A percentile compares a stretch with the other conserved stretches of the same genome.
These are phyloP conservation scores for Oenanthe oenanthe DNA, from an alignment of 2,113 vertebrate species.

Conservation along the genomic window DNA sequence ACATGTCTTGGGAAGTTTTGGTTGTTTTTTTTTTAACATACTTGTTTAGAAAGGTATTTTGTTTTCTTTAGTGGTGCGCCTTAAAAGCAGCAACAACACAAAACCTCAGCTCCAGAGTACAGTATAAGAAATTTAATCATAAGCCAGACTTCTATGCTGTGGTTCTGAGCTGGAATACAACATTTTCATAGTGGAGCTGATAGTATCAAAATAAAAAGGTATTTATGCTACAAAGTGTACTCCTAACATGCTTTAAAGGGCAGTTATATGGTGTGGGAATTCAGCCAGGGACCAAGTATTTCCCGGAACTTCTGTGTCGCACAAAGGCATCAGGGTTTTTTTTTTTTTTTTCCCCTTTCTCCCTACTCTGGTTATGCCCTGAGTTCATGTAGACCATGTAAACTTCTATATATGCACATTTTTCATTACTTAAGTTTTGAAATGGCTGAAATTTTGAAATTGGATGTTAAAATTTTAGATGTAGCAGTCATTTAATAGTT, in stretches of 20 bases:
- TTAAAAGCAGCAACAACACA: background rate
- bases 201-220: background rate
- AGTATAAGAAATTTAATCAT: background rate
- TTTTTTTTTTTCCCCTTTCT: rapidly evolving
- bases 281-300: background rate
- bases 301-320: background rate
- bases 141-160: background rate
- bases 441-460: background rate
- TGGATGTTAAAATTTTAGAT: background rate
- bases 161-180: background rate
- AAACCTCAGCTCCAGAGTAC: background rate
- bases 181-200: background rate
- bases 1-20: background rate
- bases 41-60: background rate
- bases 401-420: background rate
- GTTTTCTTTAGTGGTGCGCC: background rate
- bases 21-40: background rate
- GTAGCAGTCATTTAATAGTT: background rate
- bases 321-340: background rate
- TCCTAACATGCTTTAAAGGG: background rate
- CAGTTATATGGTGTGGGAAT: background rate
- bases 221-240: background rate
- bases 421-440: background rate
- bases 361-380: background rate
- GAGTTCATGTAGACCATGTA: background rate